These are phyloP conservation scores for Blastobasis adustella DNA, from an alignment of 2,888 invertebrate genomes.

Conservation along the genomic window DNA sequence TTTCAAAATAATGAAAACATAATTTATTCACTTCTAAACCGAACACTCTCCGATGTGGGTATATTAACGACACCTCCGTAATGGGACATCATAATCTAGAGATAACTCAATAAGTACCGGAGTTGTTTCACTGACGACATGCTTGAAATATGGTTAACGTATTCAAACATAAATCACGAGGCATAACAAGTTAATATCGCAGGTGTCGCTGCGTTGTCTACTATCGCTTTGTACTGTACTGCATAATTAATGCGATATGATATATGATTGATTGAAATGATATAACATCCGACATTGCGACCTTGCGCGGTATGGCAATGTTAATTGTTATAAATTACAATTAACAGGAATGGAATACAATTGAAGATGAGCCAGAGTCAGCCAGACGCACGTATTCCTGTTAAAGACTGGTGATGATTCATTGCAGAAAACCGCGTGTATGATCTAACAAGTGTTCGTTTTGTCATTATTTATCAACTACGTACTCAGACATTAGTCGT, in stretches of 20 bases:
- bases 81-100: too few species aligned
- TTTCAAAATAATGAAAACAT: too few species aligned
- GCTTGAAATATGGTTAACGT: slow-evolving; percentile 1
- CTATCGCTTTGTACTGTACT: slow-evolving; percentile 13
- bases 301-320: slow-evolving; percentile 19
- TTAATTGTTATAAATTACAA: slow-evolving; percentile 13
- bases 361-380: slow-evolving; percentile 7
- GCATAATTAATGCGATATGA: slow-evolving; percentile 19
- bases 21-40: too few species aligned
- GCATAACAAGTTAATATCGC: slow-evolving; percentile 13
- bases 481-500: too few species aligned
- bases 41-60: too few species aligned
- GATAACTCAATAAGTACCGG: too few species aligned
- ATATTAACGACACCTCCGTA: too few species aligned
- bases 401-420: background rate
- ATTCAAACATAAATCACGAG: background rate
- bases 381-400: too few species aligned
- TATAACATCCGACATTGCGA: slow-evolving; percentile 12
- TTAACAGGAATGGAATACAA: slow-evolving; percentile 15
- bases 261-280: slow-evolving; percentile 21
- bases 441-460: too few species aligned
- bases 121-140: background rate
- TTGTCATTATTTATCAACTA: too few species aligned
- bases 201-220: slow-evolving; percentile 12
- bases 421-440: background rate